These are phyloP conservation scores for Cyprinodon brontotheroides DNA, from an alignment of 2,113 vertebrate species.

Conservation along the genomic window DNA sequence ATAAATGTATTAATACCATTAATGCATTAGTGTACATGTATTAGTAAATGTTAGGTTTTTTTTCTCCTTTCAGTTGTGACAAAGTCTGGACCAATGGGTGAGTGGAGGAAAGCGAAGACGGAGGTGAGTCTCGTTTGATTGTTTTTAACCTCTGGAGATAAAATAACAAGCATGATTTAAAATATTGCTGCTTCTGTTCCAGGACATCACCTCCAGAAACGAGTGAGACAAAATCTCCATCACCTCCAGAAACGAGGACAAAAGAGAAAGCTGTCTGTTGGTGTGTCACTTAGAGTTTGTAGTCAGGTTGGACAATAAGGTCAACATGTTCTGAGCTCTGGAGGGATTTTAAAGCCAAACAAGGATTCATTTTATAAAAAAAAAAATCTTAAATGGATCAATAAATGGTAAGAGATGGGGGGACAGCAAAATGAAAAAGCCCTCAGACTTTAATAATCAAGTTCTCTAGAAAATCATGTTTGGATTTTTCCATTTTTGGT, in stretches of 20 bases:
- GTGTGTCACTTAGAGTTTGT: slow-evolving; percentile 19
- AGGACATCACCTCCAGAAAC: slow-evolving; percentile 81
- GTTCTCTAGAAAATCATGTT: neutral
- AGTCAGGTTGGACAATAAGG: slow-evolving; percentile 33
- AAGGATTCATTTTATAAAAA: neutral
- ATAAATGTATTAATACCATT: too few species aligned
- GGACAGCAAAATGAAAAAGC: neutral
- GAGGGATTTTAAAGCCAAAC: slow-evolving; percentile 16
- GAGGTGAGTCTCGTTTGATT: slow-evolving; percentile 62
- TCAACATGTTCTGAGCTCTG: slow-evolving; percentile 17
- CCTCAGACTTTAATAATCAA: neutral
- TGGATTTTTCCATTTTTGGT: neutral
- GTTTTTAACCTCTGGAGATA: rapidly evolving
- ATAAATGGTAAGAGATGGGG: neutral
- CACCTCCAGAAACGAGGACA: slow-evolving; percentile 77
- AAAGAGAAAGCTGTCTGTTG: neutral
- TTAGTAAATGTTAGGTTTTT: neutral
- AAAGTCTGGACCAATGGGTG: slow-evolving; percentile 58
- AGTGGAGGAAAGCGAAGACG: slow-evolving; percentile 73
- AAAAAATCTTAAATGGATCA: too few species aligned
- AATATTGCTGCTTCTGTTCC: neutral
- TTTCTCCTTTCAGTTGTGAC: slow-evolving; percentile 57
- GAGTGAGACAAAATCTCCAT: slow-evolving; percentile 66
- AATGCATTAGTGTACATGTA: too few species aligned
- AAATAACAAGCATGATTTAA: neutral